Percentiles rank a stretch among this genome's conserved stretches.
Evolutionary conservation across 1,140 invertebrate species (phyloP).

Genomic region (Bombus turneri): DNA sequence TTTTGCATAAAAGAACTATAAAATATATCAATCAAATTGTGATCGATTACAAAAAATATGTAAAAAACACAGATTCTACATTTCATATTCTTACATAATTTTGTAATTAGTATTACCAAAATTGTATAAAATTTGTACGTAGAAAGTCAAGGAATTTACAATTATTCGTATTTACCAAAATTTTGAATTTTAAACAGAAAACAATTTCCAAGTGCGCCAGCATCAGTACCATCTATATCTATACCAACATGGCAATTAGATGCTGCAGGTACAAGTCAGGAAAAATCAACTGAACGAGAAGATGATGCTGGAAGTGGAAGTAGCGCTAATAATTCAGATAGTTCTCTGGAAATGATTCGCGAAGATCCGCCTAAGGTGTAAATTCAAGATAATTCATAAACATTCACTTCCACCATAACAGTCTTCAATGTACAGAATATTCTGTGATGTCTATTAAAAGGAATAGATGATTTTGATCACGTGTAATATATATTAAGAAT

Average conservation of each 20-base stretch:
- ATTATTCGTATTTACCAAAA: conserved; percentile 32
- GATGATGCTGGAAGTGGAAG: conserved; percentile 81
- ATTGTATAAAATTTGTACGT: conserved; percentile 32
- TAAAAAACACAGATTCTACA: conserved; percentile 20
- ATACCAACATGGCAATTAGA: conserved; percentile 90
- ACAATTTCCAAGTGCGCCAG: conserved; percentile 88
- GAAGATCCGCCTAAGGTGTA: conserved; percentile 80
- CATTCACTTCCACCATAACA: conserved; percentile 50
- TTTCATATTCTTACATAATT: background rate
- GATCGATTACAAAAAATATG: conserved; percentile 12
- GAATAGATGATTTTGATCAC: conserved; percentile 28
- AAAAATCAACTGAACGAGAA: conserved; percentile 78
- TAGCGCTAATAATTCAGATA: conserved; percentile 81
- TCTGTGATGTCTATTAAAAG: conserved; percentile 44
- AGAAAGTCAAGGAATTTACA: background rate
- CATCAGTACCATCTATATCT: conserved; percentile 86
- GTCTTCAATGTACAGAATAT: conserved; percentile 48
- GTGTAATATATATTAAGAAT: conserved; percentile 30
- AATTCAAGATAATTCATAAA: conserved; percentile 47
- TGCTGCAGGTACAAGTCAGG: conserved; percentile 73
- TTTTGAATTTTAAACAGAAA: conserved; percentile 82
- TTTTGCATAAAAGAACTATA: conserved; percentile 42
- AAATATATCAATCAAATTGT: conserved; percentile 50
- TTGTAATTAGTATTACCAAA: conserved; percentile 5
- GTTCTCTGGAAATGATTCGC: conserved; percentile 82